Evolutionary conservation across 1,140 invertebrate genomes (phyloP).

Genomic region (Drosophila mauritiana): DNA sequence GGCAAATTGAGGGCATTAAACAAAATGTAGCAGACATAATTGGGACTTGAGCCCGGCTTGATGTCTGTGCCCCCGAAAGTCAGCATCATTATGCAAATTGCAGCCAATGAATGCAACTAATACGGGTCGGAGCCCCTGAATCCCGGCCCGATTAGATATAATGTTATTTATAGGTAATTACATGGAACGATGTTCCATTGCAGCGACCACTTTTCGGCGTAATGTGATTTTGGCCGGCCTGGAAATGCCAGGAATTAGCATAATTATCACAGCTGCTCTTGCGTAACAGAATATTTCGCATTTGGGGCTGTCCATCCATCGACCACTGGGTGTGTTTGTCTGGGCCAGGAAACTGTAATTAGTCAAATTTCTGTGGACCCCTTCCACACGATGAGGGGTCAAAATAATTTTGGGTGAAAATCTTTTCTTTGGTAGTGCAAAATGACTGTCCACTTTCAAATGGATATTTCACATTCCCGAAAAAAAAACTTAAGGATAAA

Average conservation of each 20-base stretch:
- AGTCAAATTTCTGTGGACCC: slow-evolving; percentile 41
- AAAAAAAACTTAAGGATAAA: slow-evolving; percentile 4
- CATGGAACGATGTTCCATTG: slow-evolving; percentile 18
- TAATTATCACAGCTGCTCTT: slow-evolving; percentile 46
- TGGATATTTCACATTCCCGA: slow-evolving; percentile 5
- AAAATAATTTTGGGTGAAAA: slow-evolving; percentile 17
- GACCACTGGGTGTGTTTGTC: slow-evolving; percentile 27
- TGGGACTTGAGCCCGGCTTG: slow-evolving; percentile 19
- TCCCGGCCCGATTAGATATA: slow-evolving; percentile 37
- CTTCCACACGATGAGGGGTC: slow-evolving; percentile 1
- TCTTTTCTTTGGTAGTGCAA: slow-evolving; percentile 19
- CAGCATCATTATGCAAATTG: slow-evolving; percentile 56
- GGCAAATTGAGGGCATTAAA: slow-evolving; percentile 32
- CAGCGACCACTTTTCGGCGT: background rate
- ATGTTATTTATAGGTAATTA: slow-evolving; percentile 58
- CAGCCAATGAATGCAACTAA: slow-evolving; percentile 54
- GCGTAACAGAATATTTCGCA: slow-evolving; percentile 23
- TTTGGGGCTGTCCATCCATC: slow-evolving; percentile 7
- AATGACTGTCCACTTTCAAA: slow-evolving; percentile 29
- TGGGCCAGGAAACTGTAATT: slow-evolving; percentile 47
- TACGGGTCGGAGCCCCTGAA: background rate
- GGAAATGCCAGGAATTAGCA: slow-evolving; percentile 47
- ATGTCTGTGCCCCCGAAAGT: slow-evolving; percentile 3
- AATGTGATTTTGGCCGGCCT: slow-evolving; percentile 15
- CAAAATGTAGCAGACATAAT: slow-evolving; percentile 31